These are phyloP conservation scores for Piaya cayana DNA, from an alignment of 2,113 vertebrate species.

Conservation along the genomic window DNA sequence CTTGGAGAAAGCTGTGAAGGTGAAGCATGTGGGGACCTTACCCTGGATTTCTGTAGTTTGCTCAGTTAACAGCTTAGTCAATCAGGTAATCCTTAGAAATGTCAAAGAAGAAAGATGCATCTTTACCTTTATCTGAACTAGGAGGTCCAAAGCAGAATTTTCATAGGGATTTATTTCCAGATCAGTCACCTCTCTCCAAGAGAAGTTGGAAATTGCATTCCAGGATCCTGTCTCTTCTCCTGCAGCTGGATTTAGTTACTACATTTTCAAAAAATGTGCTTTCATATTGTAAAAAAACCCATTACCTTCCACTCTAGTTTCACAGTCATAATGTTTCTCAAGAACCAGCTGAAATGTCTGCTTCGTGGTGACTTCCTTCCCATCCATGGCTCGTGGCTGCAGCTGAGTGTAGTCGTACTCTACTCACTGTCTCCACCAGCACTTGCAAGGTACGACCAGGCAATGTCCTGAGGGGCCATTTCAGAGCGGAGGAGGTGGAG, in stretches of 20 bases:
- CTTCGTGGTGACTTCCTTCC: not conserved
- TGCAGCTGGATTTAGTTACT: not conserved
- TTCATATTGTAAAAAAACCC: not conserved
- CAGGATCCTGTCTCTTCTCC: not conserved
- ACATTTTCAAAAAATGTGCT: not conserved
- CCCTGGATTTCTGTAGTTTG: not conserved
- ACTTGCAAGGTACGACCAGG: not conserved
- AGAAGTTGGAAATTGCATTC: not conserved
- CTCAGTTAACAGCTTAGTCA: not conserved
- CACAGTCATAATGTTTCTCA: not conserved
- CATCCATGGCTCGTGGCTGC: not conserved
- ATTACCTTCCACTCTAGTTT: not conserved
- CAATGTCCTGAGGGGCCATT: not conserved
- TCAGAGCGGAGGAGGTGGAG: not conserved
- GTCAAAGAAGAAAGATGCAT: not conserved
- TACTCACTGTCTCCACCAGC: not conserved
- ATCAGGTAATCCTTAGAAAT: not conserved
- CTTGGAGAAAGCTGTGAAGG: fast-evolving
- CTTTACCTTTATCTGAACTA: not conserved
- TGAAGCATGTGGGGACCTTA: fast-evolving
- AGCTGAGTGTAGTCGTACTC: not conserved
- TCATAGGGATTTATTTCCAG: not conserved
- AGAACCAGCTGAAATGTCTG: not conserved
- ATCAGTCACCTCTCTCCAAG: not conserved
- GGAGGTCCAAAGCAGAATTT: not conserved